These are phyloP conservation scores for Ochotona curzoniae DNA, from an alignment of 2,113 vertebrate species.

Conservation along the genomic window DNA sequence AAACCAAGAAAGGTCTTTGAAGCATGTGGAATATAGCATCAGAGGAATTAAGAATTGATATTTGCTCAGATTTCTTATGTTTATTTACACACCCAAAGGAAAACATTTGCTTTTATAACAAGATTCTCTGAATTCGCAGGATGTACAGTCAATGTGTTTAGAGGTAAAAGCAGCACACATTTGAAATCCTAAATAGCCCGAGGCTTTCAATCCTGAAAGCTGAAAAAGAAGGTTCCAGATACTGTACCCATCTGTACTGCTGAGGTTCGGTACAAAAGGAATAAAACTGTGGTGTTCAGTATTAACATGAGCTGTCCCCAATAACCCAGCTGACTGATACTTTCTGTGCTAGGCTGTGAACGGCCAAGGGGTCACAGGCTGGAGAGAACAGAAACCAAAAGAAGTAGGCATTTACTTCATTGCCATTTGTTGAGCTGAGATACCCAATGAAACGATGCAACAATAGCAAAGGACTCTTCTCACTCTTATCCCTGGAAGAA, in stretches of 20 bases:
- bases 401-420: slow-evolving; percentile 10
- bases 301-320: neutral
- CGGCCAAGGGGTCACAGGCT: neutral
- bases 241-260: neutral
- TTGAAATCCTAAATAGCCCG: neutral
- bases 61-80: slow-evolving; percentile 53
- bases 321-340: neutral
- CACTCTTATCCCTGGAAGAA: slow-evolving; percentile 45
- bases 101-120: slow-evolving; percentile 47
- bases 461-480: neutral
- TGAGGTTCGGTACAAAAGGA: neutral
- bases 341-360: neutral
- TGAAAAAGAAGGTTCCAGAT: neutral
- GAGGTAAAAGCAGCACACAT: neutral
- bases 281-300: neutral
- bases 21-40: slow-evolving; percentile 17
- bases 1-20: slow-evolving; percentile 29
- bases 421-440: slow-evolving; percentile 4
- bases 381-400: neutral
- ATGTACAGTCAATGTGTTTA: neutral
- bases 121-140: slow-evolving; percentile 41
- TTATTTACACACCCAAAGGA: slow-evolving; percentile 52
- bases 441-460: neutral
- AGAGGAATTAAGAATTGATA: slow-evolving; percentile 59
- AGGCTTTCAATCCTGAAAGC: neutral